Evolutionary conservation across 2,888 invertebrate genomes (phyloP).

Genomic region (Lasioglossum calceatum): DNA sequence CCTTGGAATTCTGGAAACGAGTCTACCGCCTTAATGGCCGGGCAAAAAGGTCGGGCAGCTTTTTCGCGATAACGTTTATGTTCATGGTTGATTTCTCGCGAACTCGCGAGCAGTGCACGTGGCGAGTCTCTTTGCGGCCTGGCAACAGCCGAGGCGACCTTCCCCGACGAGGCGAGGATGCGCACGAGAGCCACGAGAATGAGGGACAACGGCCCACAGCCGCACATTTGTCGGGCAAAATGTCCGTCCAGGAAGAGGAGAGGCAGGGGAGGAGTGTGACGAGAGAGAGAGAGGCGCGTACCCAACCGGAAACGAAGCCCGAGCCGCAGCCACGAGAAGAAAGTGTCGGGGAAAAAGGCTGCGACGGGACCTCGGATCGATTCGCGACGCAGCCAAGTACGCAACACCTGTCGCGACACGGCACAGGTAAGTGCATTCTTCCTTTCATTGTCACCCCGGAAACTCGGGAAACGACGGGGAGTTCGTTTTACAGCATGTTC

Average conservation of each 20-base stretch:
- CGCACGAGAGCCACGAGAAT: not conserved
- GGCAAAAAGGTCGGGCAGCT: constrained; percentile 29
- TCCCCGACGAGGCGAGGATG: constrained; percentile 33
- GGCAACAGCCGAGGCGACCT: constrained; percentile 67
- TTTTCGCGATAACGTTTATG: constrained; percentile 36
- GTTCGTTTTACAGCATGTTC: constrained; percentile 32
- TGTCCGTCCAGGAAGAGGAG: constrained; percentile 32
- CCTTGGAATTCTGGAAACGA: no score
- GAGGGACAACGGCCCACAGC: constrained; percentile 39
- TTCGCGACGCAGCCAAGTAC: constrained; percentile 62
- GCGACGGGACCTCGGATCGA: constrained; percentile 60
- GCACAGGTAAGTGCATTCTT: constrained; percentile 59
- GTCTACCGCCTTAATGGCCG: constrained; percentile 7
- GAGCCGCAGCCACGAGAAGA: constrained; percentile 38
- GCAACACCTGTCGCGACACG: constrained; percentile 64
- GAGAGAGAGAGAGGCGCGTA: not conserved
- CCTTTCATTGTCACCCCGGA: constrained; percentile 42
- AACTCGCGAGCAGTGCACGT: constrained; percentile 46
- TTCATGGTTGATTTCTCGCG: constrained; percentile 45
- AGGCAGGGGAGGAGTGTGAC: not conserved
- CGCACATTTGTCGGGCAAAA: constrained; percentile 58
- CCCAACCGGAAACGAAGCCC: constrained; percentile 58
- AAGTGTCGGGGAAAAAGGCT: constrained; percentile 51
- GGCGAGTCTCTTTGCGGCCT: constrained; percentile 50
- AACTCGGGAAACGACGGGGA: constrained; percentile 18